Evolutionary conservation across 2,888 invertebrate genomes (phyloP).

Genomic region (Branchipolynoe longqiensis): DNA sequence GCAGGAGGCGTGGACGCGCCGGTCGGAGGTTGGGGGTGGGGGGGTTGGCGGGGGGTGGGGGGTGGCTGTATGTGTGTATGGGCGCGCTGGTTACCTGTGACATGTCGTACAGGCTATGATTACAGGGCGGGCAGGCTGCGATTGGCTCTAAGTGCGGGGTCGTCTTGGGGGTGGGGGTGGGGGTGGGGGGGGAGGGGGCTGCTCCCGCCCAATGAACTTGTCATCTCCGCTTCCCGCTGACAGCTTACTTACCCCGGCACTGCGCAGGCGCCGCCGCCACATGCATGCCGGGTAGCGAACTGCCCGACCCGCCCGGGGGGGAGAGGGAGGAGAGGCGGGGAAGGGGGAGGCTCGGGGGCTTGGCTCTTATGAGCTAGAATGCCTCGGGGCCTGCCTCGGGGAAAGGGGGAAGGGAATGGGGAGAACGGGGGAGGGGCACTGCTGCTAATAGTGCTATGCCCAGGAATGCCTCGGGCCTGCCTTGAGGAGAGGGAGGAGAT

Average conservation of each 20-base stretch:
- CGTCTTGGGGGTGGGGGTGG: too few relatives aligned
- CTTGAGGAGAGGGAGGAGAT: neutral
- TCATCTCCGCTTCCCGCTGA: constrained; percentile 14
- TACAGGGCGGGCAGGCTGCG: too few relatives aligned
- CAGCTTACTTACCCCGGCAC: constrained; percentile 37
- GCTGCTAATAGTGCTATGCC: too few relatives aligned
- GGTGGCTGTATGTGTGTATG: too few relatives aligned
- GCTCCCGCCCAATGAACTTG: constrained; percentile 27
- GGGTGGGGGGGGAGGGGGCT: too few relatives aligned
- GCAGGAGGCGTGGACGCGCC: too few relatives aligned
- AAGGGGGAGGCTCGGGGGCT: neutral
- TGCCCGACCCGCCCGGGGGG: neutral
- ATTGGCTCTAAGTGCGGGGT: too few relatives aligned
- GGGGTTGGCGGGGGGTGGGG: too few relatives aligned
- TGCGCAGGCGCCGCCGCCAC: neutral
- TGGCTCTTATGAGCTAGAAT: neutral
- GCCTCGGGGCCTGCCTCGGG: constrained; percentile 10
- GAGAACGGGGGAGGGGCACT: neutral
- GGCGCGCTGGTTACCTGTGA: too few relatives aligned
- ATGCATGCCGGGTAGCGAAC: neutral
- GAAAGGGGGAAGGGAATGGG: neutral
- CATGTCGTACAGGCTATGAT: too few relatives aligned
- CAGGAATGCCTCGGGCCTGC: constrained; percentile 11
- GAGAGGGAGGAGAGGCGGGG: neutral
- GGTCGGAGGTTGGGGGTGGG: too few relatives aligned